Evolutionary conservation across 2,888 invertebrate species (phyloP).

Genomic region (Norana najaformis): DNA sequence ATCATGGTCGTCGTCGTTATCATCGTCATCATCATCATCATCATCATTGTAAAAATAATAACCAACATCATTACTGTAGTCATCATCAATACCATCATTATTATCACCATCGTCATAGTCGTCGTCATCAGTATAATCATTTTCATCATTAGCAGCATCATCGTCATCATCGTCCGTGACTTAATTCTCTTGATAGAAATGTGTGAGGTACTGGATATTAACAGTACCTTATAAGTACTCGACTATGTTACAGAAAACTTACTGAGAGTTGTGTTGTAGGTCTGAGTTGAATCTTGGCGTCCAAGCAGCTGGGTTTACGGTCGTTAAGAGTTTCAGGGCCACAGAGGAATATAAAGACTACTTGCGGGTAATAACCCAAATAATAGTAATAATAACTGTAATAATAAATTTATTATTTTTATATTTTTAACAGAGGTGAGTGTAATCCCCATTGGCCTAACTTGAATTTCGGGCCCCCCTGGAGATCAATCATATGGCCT

Average conservation of each 20-base stretch:
- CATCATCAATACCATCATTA: neutral
- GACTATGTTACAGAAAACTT: neutral
- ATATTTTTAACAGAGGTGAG: neutral
- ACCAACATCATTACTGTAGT: neutral
- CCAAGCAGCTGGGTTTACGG: constrained; percentile 59
- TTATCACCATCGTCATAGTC: neutral
- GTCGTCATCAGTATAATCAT: too few relatives aligned
- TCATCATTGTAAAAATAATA: neutral
- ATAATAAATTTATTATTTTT: neutral
- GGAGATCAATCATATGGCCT: too few relatives aligned
- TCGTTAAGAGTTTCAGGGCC: constrained; percentile 53
- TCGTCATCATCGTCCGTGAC: too few relatives aligned
- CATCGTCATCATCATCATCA: neutral
- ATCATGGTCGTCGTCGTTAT: too few relatives aligned
- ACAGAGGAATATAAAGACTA: constrained; percentile 53
- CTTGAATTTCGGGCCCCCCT: too few relatives aligned
- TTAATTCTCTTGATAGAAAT: too few relatives aligned
- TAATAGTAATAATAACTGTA: neutral
- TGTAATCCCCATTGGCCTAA: neutral
- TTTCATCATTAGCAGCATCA: too few relatives aligned
- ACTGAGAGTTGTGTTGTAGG: constrained; percentile 45
- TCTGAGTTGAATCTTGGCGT: constrained; percentile 61
- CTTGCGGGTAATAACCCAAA: constrained; percentile 50
- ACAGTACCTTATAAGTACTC: too few relatives aligned
- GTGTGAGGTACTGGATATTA: too few relatives aligned